Conservation (phyloP, 2,797 vertebrate species). For the Vultur gryphus region DNA sequence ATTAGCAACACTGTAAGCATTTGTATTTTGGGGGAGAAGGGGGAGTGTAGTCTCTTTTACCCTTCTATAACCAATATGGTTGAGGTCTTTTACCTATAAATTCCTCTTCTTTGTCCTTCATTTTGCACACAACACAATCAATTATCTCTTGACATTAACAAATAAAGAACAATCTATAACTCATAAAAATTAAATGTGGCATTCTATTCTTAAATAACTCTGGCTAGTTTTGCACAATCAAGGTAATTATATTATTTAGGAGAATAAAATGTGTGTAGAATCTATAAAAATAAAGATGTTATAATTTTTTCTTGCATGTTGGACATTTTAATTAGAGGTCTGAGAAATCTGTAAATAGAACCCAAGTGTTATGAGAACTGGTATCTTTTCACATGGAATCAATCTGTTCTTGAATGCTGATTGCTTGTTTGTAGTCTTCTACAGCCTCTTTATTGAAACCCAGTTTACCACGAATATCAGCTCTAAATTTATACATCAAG, state of each 20-base stretch:
- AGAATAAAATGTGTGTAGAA: neutral
- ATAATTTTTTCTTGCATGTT: neutral
- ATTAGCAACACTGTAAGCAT: neutral
- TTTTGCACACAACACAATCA: neutral
- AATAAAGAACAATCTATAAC: neutral
- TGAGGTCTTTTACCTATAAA: neutral
- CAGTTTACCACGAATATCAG: conserved; percentile 75
- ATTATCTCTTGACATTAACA: neutral
- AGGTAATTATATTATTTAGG: neutral
- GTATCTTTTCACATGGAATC: neutral
- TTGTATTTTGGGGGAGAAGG: neutral
- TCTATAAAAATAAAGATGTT: neutral
- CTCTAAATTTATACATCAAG: conserved; percentile 73
- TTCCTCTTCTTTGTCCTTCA: neutral
- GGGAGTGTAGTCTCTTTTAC: neutral
- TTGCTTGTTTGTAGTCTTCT: conserved; percentile 75
- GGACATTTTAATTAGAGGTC: neutral
- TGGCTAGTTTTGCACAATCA: neutral
- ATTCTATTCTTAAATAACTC: neutral
- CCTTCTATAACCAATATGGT: neutral
- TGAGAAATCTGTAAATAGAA: neutral
- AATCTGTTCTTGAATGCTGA: conserved; percentile 67
- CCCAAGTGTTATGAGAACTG: neutral
- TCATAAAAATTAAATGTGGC: neutral
- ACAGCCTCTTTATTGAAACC: conserved; percentile 72